Percentiles rank a stretch among this genome's conserved stretches.
Evolutionary conservation across 37 sponge, comb jelly and placozoan genomes (phyloP).

Genomic region (Tethya wilhelma): DNA sequence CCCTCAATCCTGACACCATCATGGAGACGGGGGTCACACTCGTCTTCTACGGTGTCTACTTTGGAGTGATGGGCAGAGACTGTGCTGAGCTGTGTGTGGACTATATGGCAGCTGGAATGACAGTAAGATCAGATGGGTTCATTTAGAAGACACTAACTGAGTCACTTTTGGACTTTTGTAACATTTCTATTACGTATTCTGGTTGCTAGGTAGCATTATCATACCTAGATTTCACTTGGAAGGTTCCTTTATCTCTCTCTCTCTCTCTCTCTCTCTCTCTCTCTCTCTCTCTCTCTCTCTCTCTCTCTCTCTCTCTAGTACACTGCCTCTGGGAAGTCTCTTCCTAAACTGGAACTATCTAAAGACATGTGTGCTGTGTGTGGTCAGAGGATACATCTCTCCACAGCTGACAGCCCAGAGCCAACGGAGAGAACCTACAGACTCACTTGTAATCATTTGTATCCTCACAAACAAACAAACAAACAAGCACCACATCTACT

Average conservation of each 20-base stretch:
- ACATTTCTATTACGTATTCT: background rate
- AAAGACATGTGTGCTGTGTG: constrained; percentile 94
- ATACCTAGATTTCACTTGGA: background rate
- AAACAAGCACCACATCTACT: background rate
- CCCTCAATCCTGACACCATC: constrained; percentile 52
- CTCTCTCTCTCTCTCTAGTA: constrained; percentile 37
- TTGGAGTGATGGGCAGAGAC: constrained; percentile 96
- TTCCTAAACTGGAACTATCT: constrained; percentile 68
- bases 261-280: background rate
- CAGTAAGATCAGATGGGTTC: constrained; percentile 30
- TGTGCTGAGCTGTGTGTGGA: constrained; percentile 96
- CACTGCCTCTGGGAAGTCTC: constrained; percentile 50
- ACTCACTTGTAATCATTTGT: constrained; percentile 92
- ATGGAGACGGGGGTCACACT: constrained; percentile 73
- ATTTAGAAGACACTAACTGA: background rate
- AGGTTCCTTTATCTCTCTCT: background rate
- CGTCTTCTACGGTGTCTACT: constrained; percentile 97
- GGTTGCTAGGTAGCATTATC: background rate
- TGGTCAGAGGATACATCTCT: constrained; percentile 69
- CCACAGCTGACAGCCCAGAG: constrained; percentile 28
- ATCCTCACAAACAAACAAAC: constrained; percentile 62
- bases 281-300: background rate
- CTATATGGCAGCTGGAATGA: constrained; percentile 91
- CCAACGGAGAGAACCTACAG: constrained; percentile 79
- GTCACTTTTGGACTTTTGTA: background rate